Evolutionary conservation across 2,888 invertebrate genomes (phyloP).

Genomic region (Nemotelus nigrinus): DNA sequence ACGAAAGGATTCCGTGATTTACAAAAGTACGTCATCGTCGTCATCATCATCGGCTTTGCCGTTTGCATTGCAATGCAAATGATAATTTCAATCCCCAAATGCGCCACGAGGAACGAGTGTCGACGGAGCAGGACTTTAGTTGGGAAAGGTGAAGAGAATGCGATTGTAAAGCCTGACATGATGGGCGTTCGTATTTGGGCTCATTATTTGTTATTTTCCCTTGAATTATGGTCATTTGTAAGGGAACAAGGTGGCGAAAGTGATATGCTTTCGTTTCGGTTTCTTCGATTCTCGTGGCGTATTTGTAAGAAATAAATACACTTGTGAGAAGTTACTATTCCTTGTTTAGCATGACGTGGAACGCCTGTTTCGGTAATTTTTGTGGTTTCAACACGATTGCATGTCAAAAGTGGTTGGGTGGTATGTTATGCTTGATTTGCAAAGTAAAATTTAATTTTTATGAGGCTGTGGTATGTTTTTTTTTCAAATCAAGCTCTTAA

Average conservation of each 20-base stretch:
- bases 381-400: too few species aligned
- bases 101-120: not conserved
- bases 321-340: not conserved
- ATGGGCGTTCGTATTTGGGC: constrained; percentile 9
- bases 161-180: not conserved
- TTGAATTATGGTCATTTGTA: constrained; percentile 22
- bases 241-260: not conserved
- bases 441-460: too few species aligned
- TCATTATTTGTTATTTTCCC: constrained; percentile 34
- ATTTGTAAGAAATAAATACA: not conserved
- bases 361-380: too few species aligned
- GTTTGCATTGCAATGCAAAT: constrained; percentile 20
- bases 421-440: too few species aligned
- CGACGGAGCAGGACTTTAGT: too few species aligned
- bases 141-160: not conserved
- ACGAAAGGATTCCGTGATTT: constrained; percentile 33
- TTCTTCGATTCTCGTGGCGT: too few species aligned
- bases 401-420: too few species aligned
- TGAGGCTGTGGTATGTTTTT: too few species aligned
- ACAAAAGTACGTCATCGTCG: constrained; percentile 20
- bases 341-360: not conserved
- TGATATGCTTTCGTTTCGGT: not conserved
- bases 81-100: not conserved
- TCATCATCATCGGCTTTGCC: constrained; percentile 16
- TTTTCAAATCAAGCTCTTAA: too few species aligned